Evolutionary conservation across 1,140 invertebrate species (phyloP), one percentile per base, ranked within the genome.

Genomic region (Drosophila bocki): DNA sequence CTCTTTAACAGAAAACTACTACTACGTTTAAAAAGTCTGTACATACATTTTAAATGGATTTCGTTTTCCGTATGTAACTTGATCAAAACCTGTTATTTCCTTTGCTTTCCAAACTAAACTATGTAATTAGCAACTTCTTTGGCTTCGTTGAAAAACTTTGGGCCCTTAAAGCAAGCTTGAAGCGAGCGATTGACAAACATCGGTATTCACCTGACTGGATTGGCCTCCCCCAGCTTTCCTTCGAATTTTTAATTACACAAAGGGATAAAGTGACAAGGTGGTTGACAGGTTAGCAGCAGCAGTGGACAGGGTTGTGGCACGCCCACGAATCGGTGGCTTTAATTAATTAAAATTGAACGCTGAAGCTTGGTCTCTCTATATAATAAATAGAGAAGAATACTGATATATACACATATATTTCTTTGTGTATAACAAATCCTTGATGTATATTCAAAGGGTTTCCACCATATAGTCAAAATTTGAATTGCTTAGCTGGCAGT

Each of bases 311-410:
- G 12, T 26, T 39, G 44, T 50, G 33, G 9, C 26, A 50, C 32
- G 26, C 50, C 60, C 45, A 47, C 39, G 19, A 39, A 63, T 76
- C 78, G 54, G 48, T 58, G 53, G 51, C 53, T 68, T 75, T 80
- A 88, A 87, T 87, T 88, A 88, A 88, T 83, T 67, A 83, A 84
- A 65, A 80, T 56, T 80, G 71, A 84, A 44, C 15, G 39, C 39
- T 19, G 7, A 51, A 35, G 33, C 39, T 39, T 29, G 33, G n/a
- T 19, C 62, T 26, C 41, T 17, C n/a, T n/a, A n/a, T n/a, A n/a
- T n/a, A n/a, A n/a, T n/a, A 58, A 37, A 37, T 39, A 26, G 7
- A 33, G 7, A 57, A 3, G 3, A 29, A 37, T 22, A 15, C 7
- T 74, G n/a, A n/a, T n/a, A n/a, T n/a, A n/a, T n/a, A n/a, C n/a